Evolutionary conservation across 2,797 vertebrate genomes (phyloP), one percentile per base, ranked within the genome.

Genomic region (Pristis pectinata): DNA sequence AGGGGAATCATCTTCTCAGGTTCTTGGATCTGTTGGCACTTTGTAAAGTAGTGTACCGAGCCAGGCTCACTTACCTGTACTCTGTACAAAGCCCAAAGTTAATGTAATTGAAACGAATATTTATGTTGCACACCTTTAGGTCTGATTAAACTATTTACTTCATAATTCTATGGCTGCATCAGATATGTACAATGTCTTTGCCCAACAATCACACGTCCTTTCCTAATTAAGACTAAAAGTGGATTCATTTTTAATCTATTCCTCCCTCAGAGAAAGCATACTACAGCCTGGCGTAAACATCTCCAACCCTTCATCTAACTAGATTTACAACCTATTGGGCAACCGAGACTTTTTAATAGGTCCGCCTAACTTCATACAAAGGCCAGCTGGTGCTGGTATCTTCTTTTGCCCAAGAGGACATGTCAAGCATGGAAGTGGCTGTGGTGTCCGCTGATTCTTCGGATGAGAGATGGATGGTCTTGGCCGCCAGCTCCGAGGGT

Each of bases 331-430:
- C 4, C 41, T 37, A 41, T 37, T 41, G 59, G 61, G n/a, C 87
- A 56, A 15, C 7, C 44, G 30, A 59, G 49, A 34, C 2, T 24
- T n/a, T 30, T 98, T 95, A 98, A 13, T 98, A 99, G 95, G 98
- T 96, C 96, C 98, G 98, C 95, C 97, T 96, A 94, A 98, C 97
- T 95, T 99, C 99, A 0, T 98, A 99, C 0, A 97, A 94, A 0
- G 98, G 97, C 98, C 98, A 99, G 53, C 96, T 87, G 94, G 96
- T 96, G 95, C 95, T 96, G 6, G 95, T 96, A 0, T 99, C 98
- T 89, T 99, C 98, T 95, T 98, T 99, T 0, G 96, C 95, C 99
- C 98, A 99, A 79, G 97, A 95, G 5, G 97, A 61, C 95, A 95
- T 96, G 80, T 97, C 97, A 0, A 95, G 98, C 95, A 95, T 96